Conservation (phyloP, 2,797 vertebrate genomes). For the Falco berigora region DNA sequence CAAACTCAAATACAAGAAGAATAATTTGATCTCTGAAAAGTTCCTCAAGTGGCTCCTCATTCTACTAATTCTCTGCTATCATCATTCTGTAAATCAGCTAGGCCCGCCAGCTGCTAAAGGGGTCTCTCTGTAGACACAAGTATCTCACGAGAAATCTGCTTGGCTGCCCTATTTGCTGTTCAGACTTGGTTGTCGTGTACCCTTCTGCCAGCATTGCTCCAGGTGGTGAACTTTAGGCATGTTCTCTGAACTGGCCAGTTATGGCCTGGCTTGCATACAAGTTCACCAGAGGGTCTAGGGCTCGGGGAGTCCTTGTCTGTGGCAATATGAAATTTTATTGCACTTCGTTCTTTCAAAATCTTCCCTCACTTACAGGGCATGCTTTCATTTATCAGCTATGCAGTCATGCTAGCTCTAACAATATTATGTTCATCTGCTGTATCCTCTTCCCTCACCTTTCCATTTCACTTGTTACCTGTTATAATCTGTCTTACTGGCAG, state of each 20-base stretch:
- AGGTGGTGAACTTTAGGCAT: background rate
- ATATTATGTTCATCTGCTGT: background rate
- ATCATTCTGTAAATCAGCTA: background rate
- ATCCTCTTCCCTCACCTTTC: background rate
- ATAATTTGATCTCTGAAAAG: background rate
- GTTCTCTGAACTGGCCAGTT: background rate
- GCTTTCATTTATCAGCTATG: background rate
- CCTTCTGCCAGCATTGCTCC: background rate
- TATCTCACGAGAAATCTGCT: background rate
- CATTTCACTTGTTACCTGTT: background rate
- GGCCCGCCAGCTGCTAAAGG: background rate
- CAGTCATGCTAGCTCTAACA: background rate
- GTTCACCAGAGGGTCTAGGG: background rate
- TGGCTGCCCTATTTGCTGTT: background rate
- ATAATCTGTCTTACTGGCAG: background rate
- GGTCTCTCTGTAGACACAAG: background rate
- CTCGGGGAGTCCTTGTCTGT: background rate
- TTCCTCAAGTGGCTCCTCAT: background rate
- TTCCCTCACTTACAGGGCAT: background rate
- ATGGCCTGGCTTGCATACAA: background rate
- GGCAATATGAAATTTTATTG: background rate
- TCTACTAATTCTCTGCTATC: background rate
- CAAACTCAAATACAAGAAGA: background rate
- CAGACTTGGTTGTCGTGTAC: background rate
- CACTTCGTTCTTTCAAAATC: background rate